Evolutionary conservation across 2,888 invertebrate species (phyloP).

Genomic region (Kuschelorhynchus macadamiae): DNA sequence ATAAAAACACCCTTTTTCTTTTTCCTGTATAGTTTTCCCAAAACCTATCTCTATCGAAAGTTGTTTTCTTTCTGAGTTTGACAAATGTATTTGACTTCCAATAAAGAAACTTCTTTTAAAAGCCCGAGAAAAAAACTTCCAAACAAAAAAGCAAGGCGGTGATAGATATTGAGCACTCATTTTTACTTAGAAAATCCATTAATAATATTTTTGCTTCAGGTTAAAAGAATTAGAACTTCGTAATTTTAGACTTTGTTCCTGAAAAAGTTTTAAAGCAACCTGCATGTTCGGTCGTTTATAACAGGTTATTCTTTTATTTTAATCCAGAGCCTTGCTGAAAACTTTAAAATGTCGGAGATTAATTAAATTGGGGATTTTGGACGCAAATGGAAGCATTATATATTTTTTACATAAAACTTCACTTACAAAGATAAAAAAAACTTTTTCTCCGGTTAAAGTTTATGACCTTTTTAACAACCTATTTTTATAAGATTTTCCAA

Average conservation of each 20-base stretch:
- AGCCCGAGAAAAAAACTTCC: conserved; percentile 49
- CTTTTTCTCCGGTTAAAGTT: conserved; percentile 26
- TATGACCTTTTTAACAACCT: conserved; percentile 16
- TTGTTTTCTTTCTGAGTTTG: conserved; percentile 56
- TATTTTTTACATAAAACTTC: conserved; percentile 50
- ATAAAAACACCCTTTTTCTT: conserved; percentile 56
- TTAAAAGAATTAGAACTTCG: conserved; percentile 63
- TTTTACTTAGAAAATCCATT: conserved; percentile 62
- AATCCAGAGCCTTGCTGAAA: conserved; percentile 45
- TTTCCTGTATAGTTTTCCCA: conserved; percentile 47
- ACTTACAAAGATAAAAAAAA: conserved; percentile 49
- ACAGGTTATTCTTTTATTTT: conserved; percentile 53
- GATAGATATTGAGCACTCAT: conserved; percentile 59
- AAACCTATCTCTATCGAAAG: conserved; percentile 53
- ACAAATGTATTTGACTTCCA: conserved; percentile 57
- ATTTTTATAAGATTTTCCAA: no score
- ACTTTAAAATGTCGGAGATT: conserved; percentile 50
- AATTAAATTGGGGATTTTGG: conserved; percentile 48
- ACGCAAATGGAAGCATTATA: conserved; percentile 44
- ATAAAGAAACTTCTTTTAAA: conserved; percentile 52
- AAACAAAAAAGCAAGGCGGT: conserved; percentile 54
- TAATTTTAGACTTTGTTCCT: conserved; percentile 58
- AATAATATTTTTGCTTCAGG: conserved; percentile 62
- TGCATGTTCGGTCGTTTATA: conserved; percentile 58
- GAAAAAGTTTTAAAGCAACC: conserved; percentile 56